Evolutionary conservation across 2,113 vertebrate species (phyloP).

Genomic region (Catharus bicknelli): DNA sequence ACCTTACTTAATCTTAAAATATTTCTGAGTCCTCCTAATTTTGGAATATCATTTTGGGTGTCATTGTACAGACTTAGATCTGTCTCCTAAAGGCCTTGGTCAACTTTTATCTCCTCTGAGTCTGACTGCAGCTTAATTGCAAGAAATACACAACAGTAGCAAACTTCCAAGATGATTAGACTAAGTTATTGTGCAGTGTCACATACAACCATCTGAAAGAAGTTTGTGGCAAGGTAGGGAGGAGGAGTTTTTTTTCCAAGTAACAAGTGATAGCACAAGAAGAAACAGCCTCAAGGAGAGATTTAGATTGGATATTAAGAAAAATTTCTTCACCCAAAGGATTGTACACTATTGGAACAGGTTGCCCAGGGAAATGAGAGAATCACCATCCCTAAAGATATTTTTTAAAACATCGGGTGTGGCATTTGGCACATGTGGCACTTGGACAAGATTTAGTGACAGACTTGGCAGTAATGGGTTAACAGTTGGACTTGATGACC

Average conservation of each 20-base stretch:
- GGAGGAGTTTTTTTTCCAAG: neutral
- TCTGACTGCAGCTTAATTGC: neutral
- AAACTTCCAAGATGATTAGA: neutral
- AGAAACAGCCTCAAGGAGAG: neutral
- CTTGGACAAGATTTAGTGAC: neutral
- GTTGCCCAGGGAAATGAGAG: neutral
- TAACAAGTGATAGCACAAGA: rapidly evolving
- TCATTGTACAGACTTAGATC: neutral
- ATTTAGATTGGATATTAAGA: neutral
- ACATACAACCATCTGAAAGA: neutral
- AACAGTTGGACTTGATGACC: neutral
- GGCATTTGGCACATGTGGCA: neutral
- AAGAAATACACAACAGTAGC: neutral
- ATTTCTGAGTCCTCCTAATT: neutral
- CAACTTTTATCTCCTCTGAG: neutral
- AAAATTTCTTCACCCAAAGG: neutral
- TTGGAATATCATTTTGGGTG: neutral
- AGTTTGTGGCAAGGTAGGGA: neutral
- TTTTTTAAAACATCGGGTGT: neutral
- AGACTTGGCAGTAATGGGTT: neutral
- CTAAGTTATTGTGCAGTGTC: neutral
- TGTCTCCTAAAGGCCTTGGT: neutral
- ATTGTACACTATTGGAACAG: neutral
- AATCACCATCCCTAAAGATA: neutral
- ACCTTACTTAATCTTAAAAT: neutral